A percentile compares a stretch with the other conserved stretches of the same genome.
phyloP scores from a whole-genome alignment of 2,797 vertebrate genomes.

The Salarias fasciatus region DNA sequence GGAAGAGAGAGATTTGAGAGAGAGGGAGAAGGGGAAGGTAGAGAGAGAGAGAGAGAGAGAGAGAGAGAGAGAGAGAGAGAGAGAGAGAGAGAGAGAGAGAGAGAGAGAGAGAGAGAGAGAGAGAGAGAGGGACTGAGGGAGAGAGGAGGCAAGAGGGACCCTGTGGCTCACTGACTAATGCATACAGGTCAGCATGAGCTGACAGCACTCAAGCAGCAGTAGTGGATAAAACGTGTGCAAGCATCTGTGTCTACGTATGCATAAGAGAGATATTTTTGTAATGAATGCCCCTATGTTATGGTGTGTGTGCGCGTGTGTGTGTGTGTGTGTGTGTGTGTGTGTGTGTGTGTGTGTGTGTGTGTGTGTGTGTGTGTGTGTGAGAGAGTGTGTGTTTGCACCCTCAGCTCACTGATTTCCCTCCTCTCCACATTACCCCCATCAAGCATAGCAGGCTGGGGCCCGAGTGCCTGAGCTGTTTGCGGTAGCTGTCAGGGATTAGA shows the following conservation, averaged over 20 bases:
- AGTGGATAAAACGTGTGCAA: constrained; percentile 21
- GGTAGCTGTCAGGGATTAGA: constrained; percentile 60
- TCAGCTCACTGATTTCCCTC: constrained; percentile 37
- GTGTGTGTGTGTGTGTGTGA: constrained; percentile 5
- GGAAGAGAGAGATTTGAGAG: constrained; percentile 31
- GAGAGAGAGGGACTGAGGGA: constrained; percentile 20
- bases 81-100: constrained; percentile 15
- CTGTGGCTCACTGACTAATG: constrained; percentile 57
- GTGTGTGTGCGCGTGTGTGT: constrained; percentile 19
- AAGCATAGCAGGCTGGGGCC: constrained; percentile 26
- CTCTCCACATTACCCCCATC: constrained; percentile 39
- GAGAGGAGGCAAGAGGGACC: constrained; percentile 31
- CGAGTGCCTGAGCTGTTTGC: constrained; percentile 42
- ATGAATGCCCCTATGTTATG: constrained; percentile 38
- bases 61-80: constrained; percentile 23
- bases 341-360: constrained; percentile 16
- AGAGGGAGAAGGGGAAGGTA: too few relatives aligned
- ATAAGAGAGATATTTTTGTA: constrained; percentile 40
- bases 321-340: constrained; percentile 12
- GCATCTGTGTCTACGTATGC: constrained; percentile 40
- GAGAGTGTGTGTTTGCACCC: constrained; percentile 28
- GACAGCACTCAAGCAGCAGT: constrained; percentile 41
- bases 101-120: constrained; percentile 12
- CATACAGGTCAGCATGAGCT: constrained; percentile 59
- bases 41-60: constrained; percentile 24